Percentiles rank a stretch among this genome's conserved stretches.
These are phyloP conservation scores for Andrena marginata DNA, from an alignment of 2,888 invertebrate genomes.

Conservation along the genomic window DNA sequence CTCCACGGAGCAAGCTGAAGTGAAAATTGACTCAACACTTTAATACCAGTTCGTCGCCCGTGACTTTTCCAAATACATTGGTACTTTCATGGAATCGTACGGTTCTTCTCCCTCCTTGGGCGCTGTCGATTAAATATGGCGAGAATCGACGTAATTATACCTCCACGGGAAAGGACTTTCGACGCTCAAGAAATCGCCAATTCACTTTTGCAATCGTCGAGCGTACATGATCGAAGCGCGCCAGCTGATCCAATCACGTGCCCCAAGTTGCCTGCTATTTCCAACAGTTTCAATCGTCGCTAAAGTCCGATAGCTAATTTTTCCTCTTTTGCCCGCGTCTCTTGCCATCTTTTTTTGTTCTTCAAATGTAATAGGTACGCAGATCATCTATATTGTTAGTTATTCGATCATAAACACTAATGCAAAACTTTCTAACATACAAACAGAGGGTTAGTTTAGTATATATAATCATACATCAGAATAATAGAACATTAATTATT, in stretches of 20 bases:
- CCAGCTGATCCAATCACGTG: slow-evolving; percentile 61
- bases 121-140: slow-evolving; percentile 48
- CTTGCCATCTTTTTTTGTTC: no score
- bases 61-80: slow-evolving; percentile 53
- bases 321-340: no score
- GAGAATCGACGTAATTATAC: slow-evolving; percentile 48
- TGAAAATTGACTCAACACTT: slow-evolving; percentile 23
- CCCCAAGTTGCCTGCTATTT: slow-evolving; percentile 45
- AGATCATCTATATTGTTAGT: no score
- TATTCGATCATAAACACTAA: no score
- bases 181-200: slow-evolving; percentile 78
- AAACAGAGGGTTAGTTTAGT: no score
- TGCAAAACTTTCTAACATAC: no score
- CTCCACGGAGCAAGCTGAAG: slow-evolving; percentile 20
- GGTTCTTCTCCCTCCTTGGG: slow-evolving; percentile 33
- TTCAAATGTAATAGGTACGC: no score
- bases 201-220: slow-evolving; percentile 79
- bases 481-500: no score
- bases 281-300: slow-evolving; percentile 27
- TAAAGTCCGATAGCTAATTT: neutral
- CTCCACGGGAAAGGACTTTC: slow-evolving; percentile 72
- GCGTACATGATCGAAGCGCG: slow-evolving; percentile 56
- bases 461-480: no score
- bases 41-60: slow-evolving; percentile 54
- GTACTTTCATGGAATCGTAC: slow-evolving; percentile 19